Evolutionary conservation across 2,797 vertebrate genomes (phyloP), one percentile per base, ranked within the genome.

Genomic region (Tauraco hartlaubi): DNA sequence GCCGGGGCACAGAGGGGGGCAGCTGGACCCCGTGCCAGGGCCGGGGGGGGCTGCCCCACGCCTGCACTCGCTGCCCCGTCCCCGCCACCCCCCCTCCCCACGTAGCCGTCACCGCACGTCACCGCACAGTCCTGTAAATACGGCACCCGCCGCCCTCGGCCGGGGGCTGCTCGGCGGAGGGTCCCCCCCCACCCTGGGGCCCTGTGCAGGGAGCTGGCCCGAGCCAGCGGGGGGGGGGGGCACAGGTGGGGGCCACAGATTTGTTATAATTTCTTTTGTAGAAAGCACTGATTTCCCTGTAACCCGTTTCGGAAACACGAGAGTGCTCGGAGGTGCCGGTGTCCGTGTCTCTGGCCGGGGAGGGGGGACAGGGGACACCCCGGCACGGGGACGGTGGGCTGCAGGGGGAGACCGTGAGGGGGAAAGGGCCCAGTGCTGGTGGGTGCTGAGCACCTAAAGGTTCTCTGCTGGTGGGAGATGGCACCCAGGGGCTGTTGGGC

Each of bases 231-330:
- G 39, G 39, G 39, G 22, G 20, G 26, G 64, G 56, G 29, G 3
- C 3, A 25, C 4, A 25, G 61, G 54, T 20, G 80, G 80, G 80
- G 28, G 90, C 29, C 88, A 90, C 90, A 41, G 85, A 92, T 94
- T 96, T 96, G 96, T 93, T 95, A 93, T 5, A 58, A 93, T 90
- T 96, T 91, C 73, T 94, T 94, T 94, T 95, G 86, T 95, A 95
- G 96, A 92, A 96, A 95, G 96, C 93, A 96, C 96, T 21, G 29
- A 95, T 80, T 88, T 90, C 96, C 93, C 94, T 94, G 91, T 94
- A 86, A 86, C 31, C 9, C 5, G 94, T 96, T 96, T 95, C 76
- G 92, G 77, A 95, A 94, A 96, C 95, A 96, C 90, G 76, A 66
- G 64, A 94, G 94, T 94, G 92, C 94, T 94, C 15, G 44, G 88